phyloP scores from a whole-genome alignment of 1,140 invertebrate genomes.

The Micrasema minimum region DNA sequence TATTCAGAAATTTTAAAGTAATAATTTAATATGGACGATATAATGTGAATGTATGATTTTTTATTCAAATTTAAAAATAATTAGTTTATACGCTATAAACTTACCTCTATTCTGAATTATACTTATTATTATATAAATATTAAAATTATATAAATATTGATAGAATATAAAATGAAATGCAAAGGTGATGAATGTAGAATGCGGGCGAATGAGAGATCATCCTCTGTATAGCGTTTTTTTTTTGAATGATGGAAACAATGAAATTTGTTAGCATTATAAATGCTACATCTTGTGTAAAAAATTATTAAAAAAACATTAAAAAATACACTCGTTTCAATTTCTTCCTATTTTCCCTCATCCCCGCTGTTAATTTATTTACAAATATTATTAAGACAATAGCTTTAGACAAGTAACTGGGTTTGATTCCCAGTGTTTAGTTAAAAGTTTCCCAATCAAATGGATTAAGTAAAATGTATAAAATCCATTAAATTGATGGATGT shows the following conservation, averaged over 20 bases:
- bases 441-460: too few relatives aligned
- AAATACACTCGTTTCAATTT: conserved; percentile 56
- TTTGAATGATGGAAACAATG: conserved; percentile 53
- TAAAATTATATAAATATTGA: conserved; percentile 54
- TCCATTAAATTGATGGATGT: too few relatives aligned
- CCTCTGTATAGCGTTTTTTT: conserved; percentile 54
- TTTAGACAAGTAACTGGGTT: too few relatives aligned
- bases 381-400: too few relatives aligned
- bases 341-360: too few relatives aligned
- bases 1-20: conserved; percentile 41
- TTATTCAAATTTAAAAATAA: conserved; percentile 53
- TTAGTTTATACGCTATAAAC: conserved; percentile 54
- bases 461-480: too few relatives aligned
- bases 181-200: conserved; percentile 47
- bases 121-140: conserved; percentile 54
- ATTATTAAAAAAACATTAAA: conserved; percentile 66
- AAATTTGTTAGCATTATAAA: conserved; percentile 68
- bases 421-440: too few relatives aligned
- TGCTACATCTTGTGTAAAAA: conserved; percentile 70
- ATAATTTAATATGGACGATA: conserved; percentile 49
- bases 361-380: too few relatives aligned
- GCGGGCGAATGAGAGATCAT: conserved; percentile 45
- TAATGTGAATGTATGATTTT: conserved; percentile 52
- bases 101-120: conserved; percentile 55
- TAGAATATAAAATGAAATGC: conserved; percentile 49